A percentile compares a stretch with the other conserved stretches of the same genome.
Conservation (phyloP, 2,888 invertebrate genomes). For the Conistra vaccinii region DNA sequence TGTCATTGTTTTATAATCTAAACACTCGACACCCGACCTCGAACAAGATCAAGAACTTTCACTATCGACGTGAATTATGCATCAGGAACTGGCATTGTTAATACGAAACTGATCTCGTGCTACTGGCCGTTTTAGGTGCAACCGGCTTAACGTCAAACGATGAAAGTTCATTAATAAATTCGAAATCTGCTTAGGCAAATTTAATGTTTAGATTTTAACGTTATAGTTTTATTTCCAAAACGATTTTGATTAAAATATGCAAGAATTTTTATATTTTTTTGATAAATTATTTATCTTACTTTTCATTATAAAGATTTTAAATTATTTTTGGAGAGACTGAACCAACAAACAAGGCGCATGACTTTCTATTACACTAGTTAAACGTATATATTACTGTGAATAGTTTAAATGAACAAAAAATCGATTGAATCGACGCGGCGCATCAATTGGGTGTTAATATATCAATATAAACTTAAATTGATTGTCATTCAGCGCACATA, state of each 20-base stretch:
- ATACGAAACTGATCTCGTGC: conserved; percentile 47
- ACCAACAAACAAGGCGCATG: neutral
- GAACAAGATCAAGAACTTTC: conserved; percentile 78
- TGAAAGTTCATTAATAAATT: conserved; percentile 51
- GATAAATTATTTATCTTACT: conserved; percentile 11
- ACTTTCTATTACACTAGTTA: conserved; percentile 28
- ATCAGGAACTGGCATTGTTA: conserved; percentile 68
- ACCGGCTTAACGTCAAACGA: conserved; percentile 28
- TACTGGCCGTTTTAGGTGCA: conserved; percentile 44
- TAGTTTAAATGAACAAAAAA: conserved; percentile 9
- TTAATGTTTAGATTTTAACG: conserved; percentile 16
- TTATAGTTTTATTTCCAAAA: conserved; percentile 23
- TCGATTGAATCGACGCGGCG: conserved; percentile 1
- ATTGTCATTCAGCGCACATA: conserved; percentile 69
- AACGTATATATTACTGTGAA: conserved; percentile 5
- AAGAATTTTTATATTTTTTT: conserved; percentile 37
- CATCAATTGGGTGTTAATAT: conserved; percentile 42
- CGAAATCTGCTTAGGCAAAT: conserved; percentile 22
- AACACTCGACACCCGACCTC: conserved; percentile 59
- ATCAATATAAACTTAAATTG: conserved; percentile 45
- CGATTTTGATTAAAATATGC: conserved; percentile 32
- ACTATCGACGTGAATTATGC: conserved; percentile 74
- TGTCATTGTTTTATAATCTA: conserved; percentile 61
- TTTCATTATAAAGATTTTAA: neutral
- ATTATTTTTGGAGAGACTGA: neutral